These are phyloP conservation scores for Sclerurus mexicanus DNA, from an alignment of 2,113 vertebrate genomes.

Conservation along the genomic window DNA sequence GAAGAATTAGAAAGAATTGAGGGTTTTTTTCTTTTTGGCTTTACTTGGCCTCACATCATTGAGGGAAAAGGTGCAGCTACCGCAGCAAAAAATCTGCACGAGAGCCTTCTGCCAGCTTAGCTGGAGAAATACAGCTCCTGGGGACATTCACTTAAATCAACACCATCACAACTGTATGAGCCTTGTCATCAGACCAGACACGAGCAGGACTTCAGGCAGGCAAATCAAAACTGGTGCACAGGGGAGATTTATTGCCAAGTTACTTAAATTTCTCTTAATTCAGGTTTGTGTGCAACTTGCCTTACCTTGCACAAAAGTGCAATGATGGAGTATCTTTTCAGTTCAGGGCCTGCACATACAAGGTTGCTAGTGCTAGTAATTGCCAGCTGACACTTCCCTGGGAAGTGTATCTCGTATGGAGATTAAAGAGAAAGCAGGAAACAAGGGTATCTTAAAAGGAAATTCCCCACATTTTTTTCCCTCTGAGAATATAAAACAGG, in stretches of 20 bases:
- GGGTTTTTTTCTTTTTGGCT: background rate
- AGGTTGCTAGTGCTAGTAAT: background rate
- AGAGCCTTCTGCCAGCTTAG: background rate
- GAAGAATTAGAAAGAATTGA: background rate
- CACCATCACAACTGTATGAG: background rate
- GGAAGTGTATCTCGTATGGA: background rate
- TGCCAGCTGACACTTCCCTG: constrained; percentile 8
- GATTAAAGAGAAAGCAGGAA: constrained; percentile 40
- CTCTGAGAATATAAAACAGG: background rate
- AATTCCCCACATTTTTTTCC: constrained; percentile 18
- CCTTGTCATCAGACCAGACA: background rate
- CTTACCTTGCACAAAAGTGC: background rate
- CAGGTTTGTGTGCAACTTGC: background rate
- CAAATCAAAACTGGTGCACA: background rate
- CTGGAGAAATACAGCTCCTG: background rate
- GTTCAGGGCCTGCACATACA: background rate
- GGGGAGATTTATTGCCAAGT: background rate
- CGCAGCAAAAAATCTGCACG: background rate
- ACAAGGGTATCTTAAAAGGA: constrained; percentile 24
- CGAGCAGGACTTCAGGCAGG: background rate
- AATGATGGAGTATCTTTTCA: background rate
- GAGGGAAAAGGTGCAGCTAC: background rate
- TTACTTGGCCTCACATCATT: background rate
- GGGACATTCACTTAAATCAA: background rate
- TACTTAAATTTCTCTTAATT: background rate